Evolutionary conservation across 2,113 vertebrate genomes (phyloP), one percentile per base, ranked within the genome.

Genomic region (Epinephelus moara): DNA sequence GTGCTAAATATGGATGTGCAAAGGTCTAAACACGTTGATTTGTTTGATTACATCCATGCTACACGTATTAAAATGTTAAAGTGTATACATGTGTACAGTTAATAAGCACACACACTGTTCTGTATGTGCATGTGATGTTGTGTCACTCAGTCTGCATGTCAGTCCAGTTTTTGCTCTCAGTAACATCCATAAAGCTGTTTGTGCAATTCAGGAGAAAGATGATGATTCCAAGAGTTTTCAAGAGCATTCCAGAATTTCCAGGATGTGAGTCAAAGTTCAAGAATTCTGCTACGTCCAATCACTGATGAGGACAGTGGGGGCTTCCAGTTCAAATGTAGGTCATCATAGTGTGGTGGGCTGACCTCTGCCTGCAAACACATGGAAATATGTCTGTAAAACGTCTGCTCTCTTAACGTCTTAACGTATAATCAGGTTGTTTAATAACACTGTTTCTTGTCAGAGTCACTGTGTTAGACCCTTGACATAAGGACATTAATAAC

Each of bases 261-360:
- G 42, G 42, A 72, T 53, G 45, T 47, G 56, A 90, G 30, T 78
- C 59, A 37, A 47, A 45, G 53, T 69, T 82, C 57, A 8, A 75
- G 23, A 68, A 72, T 57, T 18, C 14, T 68, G 77, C 30, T 75
- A 60, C 15, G 19, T 56, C 53, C 61, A 82, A 19, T 76, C 68
- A 49, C 70, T 19, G 67, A 60, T 50, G 40, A 27, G 45, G 73
- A 59, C 4, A 59, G 33, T 40, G 78, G 49, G 49, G 80, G 62
- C 9, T 25, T 86, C 75, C 80, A 88, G 92, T 91, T 94, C 88
- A 91, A 78, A 88, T 80, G 70, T 27, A 66, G 70, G 76, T 91
- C 19, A 82, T 99, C 96, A 99, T 96, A 99, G 95, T 10, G 96
- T 98, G 70, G 98, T 99, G 81, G 98, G 98, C 85, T 99, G 98